Conservation (phyloP, 2,113 vertebrate genomes). For the Onychostoma macrolepis region DNA sequence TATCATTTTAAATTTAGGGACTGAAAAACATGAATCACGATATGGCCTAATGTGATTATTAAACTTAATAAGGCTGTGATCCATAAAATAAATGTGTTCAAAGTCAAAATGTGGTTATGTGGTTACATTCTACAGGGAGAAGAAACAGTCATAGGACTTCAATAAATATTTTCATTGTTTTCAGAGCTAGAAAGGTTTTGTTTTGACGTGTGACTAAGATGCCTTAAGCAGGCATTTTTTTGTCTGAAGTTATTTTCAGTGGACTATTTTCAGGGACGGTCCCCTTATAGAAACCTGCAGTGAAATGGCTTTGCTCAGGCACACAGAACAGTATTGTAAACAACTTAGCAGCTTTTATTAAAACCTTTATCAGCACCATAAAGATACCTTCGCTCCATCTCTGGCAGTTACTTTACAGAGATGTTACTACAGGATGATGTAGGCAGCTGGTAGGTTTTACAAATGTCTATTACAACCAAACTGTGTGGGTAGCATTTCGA, state of each 20-base stretch:
- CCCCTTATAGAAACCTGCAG: background rate
- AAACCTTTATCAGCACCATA: background rate
- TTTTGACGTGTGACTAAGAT: background rate
- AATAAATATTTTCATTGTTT: constrained; percentile 2
- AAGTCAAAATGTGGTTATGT: too few relatives aligned
- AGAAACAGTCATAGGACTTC: background rate
- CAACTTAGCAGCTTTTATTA: background rate
- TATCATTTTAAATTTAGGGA: background rate
- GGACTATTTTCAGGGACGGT: background rate
- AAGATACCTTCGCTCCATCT: background rate
- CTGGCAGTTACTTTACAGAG: background rate
- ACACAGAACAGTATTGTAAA: background rate
- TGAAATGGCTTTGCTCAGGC: background rate
- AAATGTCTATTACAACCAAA: background rate
- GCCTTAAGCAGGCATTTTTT: background rate
- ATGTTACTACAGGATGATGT: constrained; percentile 18
- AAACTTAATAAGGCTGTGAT: background rate
- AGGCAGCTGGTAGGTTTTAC: background rate
- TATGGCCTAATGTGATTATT: background rate
- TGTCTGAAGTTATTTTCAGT: background rate
- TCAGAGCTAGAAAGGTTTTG: background rate
- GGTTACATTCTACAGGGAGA: background rate
- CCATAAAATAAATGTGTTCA: background rate
- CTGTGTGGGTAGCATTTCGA: constrained; percentile 29
- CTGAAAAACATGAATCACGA: background rate